Conservation (phyloP, 1,140 invertebrate species). For the Caerostris darwini region DNA sequence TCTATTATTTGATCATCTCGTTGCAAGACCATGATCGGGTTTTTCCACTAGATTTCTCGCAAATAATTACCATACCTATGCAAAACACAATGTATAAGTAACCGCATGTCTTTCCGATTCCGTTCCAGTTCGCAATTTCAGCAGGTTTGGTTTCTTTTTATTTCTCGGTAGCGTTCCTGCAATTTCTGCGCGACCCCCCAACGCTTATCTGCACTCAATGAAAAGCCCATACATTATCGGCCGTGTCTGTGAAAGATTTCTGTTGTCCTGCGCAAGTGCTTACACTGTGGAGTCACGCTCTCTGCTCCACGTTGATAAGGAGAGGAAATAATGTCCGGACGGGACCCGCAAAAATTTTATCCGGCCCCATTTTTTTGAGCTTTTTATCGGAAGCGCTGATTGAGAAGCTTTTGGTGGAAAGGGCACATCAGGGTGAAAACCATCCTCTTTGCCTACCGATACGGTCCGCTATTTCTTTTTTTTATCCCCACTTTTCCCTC, state of each 20-base stretch:
- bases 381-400: conserved; percentile 49
- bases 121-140: too few relatives aligned
- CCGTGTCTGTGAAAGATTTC: conserved; percentile 63
- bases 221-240: conserved; percentile 51
- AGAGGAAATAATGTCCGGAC: conserved; percentile 56
- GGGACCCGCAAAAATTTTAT: conserved; percentile 49
- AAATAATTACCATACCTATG: too few relatives aligned
- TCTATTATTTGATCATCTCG: too few relatives aligned
- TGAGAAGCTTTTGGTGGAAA: conserved; percentile 17
- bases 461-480: not conserved
- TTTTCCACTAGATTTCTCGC: too few relatives aligned
- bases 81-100: too few relatives aligned
- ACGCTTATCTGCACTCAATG: not conserved
- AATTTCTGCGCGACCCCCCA: not conserved
- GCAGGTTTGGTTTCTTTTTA: too few relatives aligned
- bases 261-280: conserved; percentile 63
- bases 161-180: not conserved
- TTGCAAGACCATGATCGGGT: too few relatives aligned
- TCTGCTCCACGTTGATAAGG: conserved; percentile 36
- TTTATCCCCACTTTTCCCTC: too few relatives aligned
- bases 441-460: conserved; percentile 29
- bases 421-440: conserved; percentile 10
- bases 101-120: too few relatives aligned
- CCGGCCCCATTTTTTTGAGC: not conserved
- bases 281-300: conserved; percentile 59